Evolutionary conservation across 2,113 vertebrate species (phyloP), one percentile per base, ranked within the genome.

Genomic region (Chaetorhynchus papuensis): DNA sequence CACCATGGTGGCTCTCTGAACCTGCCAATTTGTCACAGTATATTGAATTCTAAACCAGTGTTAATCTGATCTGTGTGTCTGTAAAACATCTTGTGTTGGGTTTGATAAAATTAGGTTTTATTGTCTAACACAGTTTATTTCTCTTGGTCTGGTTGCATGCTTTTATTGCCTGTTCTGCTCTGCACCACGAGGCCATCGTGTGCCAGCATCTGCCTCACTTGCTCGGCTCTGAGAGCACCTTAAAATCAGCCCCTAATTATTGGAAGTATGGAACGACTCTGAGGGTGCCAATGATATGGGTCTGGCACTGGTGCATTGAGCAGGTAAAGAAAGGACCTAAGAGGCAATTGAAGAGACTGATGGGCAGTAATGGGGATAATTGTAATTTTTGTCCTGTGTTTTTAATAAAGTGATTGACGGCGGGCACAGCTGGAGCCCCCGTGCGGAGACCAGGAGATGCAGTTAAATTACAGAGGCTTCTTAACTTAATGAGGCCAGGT

Each of bases 311-410:
- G 80, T 83, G 93, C 81, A 50, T 42, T 83, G 95, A 94, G 81
- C 77, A 88, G 91, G 91, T 91, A 75, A 75, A 90, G 80, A 45
- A 64, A 86, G 93, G 89, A 53, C 86, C 75, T 53, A 80, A 95
- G 91, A 95, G 91, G 95, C 90, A 80, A 80, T 96, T 89, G 94
- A 92, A 49, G 89, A 85, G 94, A 83, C 26, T 60, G 83, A 92
- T 93, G 91, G 64, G 56, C 78, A 78, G 80, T 89, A 91, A 87
- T 61, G 81, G 89, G 74, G 37, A 39, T 80, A 80, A 94, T 45
- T 79, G 94, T 91, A 91, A 95, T 97, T 96, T 96, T 91, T 90
- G 91, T 60, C 94, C 87, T 16, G 60, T 97, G 93, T 87, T 93
- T 92, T 95, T 92, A 96, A 92, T 88, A 42, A 77, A 87, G 88